Evolutionary conservation across 1,140 invertebrate genomes (phyloP), one percentile per base, ranked within the genome.

Genomic region (Drosophila ficusphila): DNA sequence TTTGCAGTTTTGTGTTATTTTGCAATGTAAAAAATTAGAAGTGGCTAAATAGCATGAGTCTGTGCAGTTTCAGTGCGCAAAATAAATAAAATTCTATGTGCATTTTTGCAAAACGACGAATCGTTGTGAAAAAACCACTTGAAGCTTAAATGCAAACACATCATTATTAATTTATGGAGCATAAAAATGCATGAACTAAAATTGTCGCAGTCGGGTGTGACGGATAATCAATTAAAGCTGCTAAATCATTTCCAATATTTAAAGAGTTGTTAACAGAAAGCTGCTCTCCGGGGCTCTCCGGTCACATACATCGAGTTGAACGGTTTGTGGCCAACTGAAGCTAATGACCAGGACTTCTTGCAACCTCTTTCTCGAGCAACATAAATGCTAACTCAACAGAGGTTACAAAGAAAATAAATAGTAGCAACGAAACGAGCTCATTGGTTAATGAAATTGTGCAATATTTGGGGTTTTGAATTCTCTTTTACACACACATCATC

Each of bases 21-120:
- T 54, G 61, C 57, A 60, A 77, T 64, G 68, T 61, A 73, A 77
- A 83, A 77, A 82, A 82, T 82, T 82, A 70, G 62, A 83, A 77
- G 57, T 68, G 61, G 64, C 67, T 67, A 67, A 49, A 67, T 41
- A 68, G 60, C 41, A 42, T 38, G 31, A 49, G 44, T 58, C 21
- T 49, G 23, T 33, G 29, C 31, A 48, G 29, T 12, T 42, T 34
- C 41, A 18, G 31, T 19, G 19, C 29, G 29, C 39, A 42, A 68
- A 67, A 67, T 67, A 67, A 67, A 68, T 68, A 67, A 68, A 52
- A 67, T 67, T 67, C 46, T 67, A 67, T 68, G 61, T 52, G 62
- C 62, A 25, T 18, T 48, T 48, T 65, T 18, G 27, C 23, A 38
- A 39, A 29, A n/a, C n/a, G n/a, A n/a, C 16, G 11, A 46, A 64